These are phyloP conservation scores for Balaenoptera acutorostrata DNA, from an alignment of 2,113 vertebrate species.

Conservation along the genomic window DNA sequence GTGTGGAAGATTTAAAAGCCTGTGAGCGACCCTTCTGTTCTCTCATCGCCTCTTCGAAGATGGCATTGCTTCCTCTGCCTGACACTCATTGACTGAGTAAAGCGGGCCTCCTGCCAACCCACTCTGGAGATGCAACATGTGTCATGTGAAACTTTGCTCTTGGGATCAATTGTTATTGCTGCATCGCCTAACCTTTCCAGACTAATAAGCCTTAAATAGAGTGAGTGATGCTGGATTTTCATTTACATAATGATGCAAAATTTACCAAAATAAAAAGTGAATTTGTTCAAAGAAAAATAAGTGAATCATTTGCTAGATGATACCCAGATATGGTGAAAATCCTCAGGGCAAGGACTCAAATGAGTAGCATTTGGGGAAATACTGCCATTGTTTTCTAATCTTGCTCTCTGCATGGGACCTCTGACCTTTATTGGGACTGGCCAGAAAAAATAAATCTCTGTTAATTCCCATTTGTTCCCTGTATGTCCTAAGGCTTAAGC, in stretches of 20 bases:
- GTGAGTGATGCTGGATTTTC: not conserved
- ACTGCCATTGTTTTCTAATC: not conserved
- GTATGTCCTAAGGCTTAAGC: conserved; percentile 12
- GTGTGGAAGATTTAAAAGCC: not conserved
- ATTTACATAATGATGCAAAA: not conserved
- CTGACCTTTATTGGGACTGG: not conserved
- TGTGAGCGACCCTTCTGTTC: not conserved
- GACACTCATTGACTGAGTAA: not conserved
- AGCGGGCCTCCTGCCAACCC: not conserved
- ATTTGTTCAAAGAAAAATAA: not conserved
- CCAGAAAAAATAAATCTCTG: not conserved
- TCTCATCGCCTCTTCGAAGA: not conserved
- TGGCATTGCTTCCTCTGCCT: not conserved
- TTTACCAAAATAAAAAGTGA: not conserved
- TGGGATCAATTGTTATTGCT: not conserved
- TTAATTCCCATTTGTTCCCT: not conserved
- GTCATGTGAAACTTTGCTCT: not conserved
- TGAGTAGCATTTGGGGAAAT: not conserved
- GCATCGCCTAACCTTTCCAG: not conserved
- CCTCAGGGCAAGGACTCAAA: not conserved
- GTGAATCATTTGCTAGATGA: not conserved
- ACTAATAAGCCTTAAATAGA: not conserved
- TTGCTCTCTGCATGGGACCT: not conserved
- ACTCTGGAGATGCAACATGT: not conserved
- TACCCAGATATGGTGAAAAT: not conserved